Evolutionary conservation across 2,113 vertebrate species (phyloP).

Genomic region (Tachysurus vachellii): DNA sequence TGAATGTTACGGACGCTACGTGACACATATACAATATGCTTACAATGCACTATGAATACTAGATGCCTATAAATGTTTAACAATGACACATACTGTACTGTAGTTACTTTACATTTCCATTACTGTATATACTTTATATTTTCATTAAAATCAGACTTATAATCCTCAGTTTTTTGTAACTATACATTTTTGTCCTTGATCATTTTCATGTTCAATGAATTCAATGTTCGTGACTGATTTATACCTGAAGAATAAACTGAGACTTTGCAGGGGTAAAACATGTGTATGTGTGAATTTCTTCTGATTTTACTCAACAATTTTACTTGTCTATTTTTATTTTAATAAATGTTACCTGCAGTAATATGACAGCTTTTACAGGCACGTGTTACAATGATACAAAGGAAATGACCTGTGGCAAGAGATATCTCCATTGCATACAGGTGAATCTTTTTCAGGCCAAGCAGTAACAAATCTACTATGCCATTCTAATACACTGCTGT

Average conservation of each 20-base stretch:
- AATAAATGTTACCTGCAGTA: background rate
- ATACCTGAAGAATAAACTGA: background rate
- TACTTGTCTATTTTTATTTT: background rate
- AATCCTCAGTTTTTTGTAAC: background rate
- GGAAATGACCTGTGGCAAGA: slow-evolving; percentile 41
- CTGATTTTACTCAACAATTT: background rate
- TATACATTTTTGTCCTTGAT: background rate
- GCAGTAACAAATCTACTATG: background rate
- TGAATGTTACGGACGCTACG: background rate
- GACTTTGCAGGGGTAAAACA: background rate
- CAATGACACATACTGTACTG: background rate
- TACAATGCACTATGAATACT: background rate
- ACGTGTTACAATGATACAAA: slow-evolving; percentile 40
- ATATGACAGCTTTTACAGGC: background rate
- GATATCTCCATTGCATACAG: slow-evolving; percentile 9
- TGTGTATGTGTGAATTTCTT: background rate
- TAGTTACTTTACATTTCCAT: background rate
- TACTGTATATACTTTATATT: background rate
- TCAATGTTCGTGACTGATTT: background rate
- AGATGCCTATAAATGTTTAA: background rate
- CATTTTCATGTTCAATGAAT: background rate
- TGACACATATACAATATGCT: background rate
- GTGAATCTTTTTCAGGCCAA: background rate
- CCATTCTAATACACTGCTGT: background rate
- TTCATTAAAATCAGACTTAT: background rate